Evolutionary conservation across 2,888 invertebrate species (phyloP).

Genomic region (Alloplasta piceator): DNA sequence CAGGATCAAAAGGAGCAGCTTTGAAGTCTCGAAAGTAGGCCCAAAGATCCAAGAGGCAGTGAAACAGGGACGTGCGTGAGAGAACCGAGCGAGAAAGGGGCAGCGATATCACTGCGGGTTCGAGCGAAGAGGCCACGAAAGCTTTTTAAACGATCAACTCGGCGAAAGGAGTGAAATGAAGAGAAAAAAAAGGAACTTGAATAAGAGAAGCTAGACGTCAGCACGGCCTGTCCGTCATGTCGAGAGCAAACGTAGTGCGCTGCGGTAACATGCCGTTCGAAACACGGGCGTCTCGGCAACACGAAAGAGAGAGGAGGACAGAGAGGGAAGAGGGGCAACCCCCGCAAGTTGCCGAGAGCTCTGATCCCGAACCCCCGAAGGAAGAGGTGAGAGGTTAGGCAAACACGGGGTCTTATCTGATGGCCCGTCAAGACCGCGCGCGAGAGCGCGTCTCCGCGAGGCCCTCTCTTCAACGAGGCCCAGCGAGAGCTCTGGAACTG

Average conservation of each 20-base stretch:
- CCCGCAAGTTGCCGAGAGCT: conserved; percentile 70
- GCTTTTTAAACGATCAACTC: conserved; percentile 73
- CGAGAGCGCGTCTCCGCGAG: conserved; percentile 30
- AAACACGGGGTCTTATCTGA: conserved; percentile 82
- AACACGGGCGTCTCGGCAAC: conserved; percentile 71
- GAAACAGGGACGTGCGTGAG: conserved; percentile 32
- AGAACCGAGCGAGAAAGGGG: conserved; percentile 41
- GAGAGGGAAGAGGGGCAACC: conserved; percentile 52
- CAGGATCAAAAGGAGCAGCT: too few species aligned
- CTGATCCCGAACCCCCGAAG: conserved; percentile 70
- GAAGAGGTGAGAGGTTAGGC: conserved; percentile 82
- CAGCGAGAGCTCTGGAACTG: conserved; percentile 71
- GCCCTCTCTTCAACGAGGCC: conserved; percentile 35
- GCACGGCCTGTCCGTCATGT: conserved; percentile 76
- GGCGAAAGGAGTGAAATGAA: conserved; percentile 12
- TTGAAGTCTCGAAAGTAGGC: too few species aligned
- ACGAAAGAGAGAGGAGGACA: conserved; percentile 15
- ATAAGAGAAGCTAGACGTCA: conserved; percentile 66
- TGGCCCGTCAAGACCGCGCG: conserved; percentile 78
- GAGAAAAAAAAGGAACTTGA: conserved; percentile 21
- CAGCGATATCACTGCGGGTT: conserved; percentile 27
- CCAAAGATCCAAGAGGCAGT: too few species aligned
- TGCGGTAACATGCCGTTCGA: conserved; percentile 73
- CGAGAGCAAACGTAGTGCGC: conserved; percentile 69
- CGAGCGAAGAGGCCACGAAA: conserved; percentile 67